These are phyloP conservation scores for Caenorhabditis plicata DNA, from an alignment of 2,888 invertebrate species.

Conservation along the genomic window DNA sequence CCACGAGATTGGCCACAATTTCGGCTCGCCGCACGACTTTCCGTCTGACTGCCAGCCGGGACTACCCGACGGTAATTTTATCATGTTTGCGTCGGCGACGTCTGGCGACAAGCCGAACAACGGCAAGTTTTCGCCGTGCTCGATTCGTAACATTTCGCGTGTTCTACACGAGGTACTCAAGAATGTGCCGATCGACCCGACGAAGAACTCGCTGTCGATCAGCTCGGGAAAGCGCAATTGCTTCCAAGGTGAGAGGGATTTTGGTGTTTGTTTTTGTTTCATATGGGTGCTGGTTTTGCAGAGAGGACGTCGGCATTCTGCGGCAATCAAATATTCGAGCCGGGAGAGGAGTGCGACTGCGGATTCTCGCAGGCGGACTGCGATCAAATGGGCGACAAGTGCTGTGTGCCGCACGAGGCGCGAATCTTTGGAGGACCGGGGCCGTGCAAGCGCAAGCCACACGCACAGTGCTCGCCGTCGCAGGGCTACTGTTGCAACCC, in stretches of 20 bases:
- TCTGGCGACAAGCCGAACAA: constrained; percentile 97
- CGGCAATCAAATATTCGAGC: constrained; percentile 97
- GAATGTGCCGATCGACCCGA: constrained; percentile 58
- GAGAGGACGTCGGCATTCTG: constrained; percentile 94
- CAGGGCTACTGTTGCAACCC: constrained; percentile 95
- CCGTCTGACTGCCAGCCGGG: constrained; percentile 79
- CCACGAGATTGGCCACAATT: constrained; percentile 98
- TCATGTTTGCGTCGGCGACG: constrained; percentile 96
- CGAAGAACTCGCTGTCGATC: constrained; percentile 37
- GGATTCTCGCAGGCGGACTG: constrained; percentile 84
- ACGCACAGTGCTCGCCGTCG: constrained; percentile 73
- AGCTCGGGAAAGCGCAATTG: constrained; percentile 83
- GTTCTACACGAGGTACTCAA: constrained; percentile 60
- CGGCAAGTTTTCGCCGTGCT: constrained; percentile 77
- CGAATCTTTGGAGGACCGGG: constrained; percentile 42
- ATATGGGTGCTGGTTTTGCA: too few species aligned
- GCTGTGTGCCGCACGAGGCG: constrained; percentile 78
- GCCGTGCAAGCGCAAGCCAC: constrained; percentile 74
- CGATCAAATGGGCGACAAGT: constrained; percentile 68
- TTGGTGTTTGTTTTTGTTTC: too few species aligned
- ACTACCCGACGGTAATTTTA: constrained; percentile 89
- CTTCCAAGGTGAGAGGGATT: too few species aligned
- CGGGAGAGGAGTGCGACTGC: constrained; percentile 96
- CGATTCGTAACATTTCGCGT: constrained; percentile 51
- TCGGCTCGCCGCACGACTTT: constrained; percentile 79